Evolutionary conservation across 2,888 invertebrate genomes (phyloP), one percentile per base, ranked within the genome.

Genomic region (Dioctria linearis): DNA sequence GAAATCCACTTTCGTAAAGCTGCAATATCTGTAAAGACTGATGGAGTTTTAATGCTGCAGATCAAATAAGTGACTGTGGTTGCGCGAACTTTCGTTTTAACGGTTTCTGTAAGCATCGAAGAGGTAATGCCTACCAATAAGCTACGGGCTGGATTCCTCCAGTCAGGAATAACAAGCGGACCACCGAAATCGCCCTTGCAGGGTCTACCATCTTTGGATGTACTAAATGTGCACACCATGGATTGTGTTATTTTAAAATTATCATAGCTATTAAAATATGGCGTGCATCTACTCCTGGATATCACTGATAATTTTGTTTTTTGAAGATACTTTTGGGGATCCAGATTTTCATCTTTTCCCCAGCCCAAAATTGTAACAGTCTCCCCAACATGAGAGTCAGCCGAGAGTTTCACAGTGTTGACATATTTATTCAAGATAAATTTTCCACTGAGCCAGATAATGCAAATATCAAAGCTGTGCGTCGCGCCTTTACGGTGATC

Each of bases 401-500:
- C 6, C 3, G 76, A 61, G 9, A 76, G 3, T 63, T 46, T 43
- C 4, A 76, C 39, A 5, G 46, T 51, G 43, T 63, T 63, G 37
- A 76, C 76, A 8, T 39, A 76, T 37, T 61, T 61, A 13, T 3
- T 63, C 2, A 63, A 43, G 1, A n/a, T 39, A 37, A 76, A 49
- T 5, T 46, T 25, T 3, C 63, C 5, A 0, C 3, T 2, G 5
- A 76, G 46, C 13, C 37, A 63, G 46, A 76, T 5, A 49, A 76
- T 76, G n/a, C 63, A 43, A 76, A 76, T 43, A 39, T 76, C 76
- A 63, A 3, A 61, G n/a, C 46, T 46, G 25, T 63, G 63, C 4
- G 46, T 76, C 3, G 76, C 25, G 8, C 5, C 3, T n/a, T 8
- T 63, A 5, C 63, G 61, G 11, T 76, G 63, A 0, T 49, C 37